A percentile compares a stretch with the other conserved stretches of the same genome.
Evolutionary conservation across 2,113 vertebrate genomes (phyloP).

Genomic region (Onychostruthus taczanowskii): DNA sequence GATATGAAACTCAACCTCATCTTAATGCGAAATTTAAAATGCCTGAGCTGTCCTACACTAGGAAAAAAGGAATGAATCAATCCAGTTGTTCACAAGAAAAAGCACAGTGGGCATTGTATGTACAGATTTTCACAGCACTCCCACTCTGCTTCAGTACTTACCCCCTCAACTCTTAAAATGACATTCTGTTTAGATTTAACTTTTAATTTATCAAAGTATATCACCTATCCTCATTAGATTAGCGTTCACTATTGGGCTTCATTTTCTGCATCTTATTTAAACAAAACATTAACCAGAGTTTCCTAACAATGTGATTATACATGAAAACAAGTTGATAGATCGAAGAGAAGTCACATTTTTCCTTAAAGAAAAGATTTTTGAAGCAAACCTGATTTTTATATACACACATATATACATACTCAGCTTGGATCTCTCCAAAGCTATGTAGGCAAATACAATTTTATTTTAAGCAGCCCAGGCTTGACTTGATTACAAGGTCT

Average conservation of each 20-base stretch:
- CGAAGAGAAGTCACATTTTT: background rate
- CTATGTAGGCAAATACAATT: background rate
- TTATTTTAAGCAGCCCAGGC: background rate
- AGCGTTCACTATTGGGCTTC: background rate
- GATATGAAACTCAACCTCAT: slow-evolving; percentile 24
- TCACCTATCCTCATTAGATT: background rate
- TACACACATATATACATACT: background rate
- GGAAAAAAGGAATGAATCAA: background rate
- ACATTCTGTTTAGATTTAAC: background rate
- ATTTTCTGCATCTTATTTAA: background rate
- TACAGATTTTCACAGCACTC: background rate
- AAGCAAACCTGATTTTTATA: background rate
- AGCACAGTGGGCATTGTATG: background rate
- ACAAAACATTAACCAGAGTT: background rate
- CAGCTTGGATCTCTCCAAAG: background rate
- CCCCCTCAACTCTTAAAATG: background rate
- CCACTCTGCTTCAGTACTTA: background rate
- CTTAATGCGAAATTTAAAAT: background rate
- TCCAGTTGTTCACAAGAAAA: background rate
- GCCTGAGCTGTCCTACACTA: background rate
- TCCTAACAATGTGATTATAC: background rate
- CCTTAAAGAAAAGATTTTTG: background rate
- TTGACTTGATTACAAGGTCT: background rate
- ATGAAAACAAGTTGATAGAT: background rate
- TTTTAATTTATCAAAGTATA: background rate